Evolutionary conservation across 1,140 invertebrate species (phyloP).

Genomic region (Drosophila jambulina): DNA sequence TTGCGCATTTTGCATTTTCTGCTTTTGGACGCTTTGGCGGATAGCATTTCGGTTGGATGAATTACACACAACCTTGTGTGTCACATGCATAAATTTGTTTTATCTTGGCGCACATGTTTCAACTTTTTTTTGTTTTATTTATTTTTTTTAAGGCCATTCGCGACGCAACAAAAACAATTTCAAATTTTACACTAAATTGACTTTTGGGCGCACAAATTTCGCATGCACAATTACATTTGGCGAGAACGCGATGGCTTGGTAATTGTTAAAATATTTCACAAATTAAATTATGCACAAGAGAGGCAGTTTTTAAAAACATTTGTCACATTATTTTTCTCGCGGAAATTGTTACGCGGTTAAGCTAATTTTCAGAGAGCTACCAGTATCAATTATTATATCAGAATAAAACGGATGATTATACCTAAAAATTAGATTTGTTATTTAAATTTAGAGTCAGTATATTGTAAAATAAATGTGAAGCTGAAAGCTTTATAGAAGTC

Average conservation of each 20-base stretch:
- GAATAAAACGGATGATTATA: not conserved
- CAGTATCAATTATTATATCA: not conserved
- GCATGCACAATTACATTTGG: constrained; percentile 75
- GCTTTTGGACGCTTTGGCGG: constrained; percentile 28
- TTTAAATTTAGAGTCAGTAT: not conserved
- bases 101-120: constrained; percentile 57
- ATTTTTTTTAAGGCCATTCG: constrained; percentile 27
- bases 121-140: constrained; percentile 16
- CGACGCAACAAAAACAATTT: constrained; percentile 25
- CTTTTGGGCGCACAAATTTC: constrained; percentile 64
- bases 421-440: not conserved
- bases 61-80: constrained; percentile 56
- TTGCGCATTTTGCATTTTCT: constrained; percentile 38
- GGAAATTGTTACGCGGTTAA: constrained; percentile 16
- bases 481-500: not conserved
- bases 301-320: constrained; percentile 30
- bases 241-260: constrained; percentile 13
- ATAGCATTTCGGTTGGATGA: constrained; percentile 39
- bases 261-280: constrained; percentile 56
- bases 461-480: not conserved
- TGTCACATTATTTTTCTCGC: constrained; percentile 11
- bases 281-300: constrained; percentile 41
- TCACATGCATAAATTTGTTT: constrained; percentile 63
- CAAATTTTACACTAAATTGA: constrained; percentile 82
- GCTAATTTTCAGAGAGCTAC: constrained; percentile 7